Evolutionary conservation across 2,888 invertebrate species (phyloP), one percentile per base, ranked within the genome.

Genomic region (Drosophila conformis): DNA sequence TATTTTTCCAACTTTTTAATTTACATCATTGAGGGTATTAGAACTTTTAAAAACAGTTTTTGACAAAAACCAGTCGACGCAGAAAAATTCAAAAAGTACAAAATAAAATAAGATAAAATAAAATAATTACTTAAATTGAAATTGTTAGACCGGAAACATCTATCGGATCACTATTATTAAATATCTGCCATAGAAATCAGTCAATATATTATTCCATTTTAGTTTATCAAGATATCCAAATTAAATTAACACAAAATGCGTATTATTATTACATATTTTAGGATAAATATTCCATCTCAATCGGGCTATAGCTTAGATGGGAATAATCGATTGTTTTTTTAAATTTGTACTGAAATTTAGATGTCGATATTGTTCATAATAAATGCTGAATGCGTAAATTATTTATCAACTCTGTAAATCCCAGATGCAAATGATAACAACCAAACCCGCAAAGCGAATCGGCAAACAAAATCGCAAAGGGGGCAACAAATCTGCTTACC

Each of bases 401-500:
- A 31, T 18, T 18, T 3, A 25, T 31, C 11, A 21, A 15, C 29
- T 40, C 29, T 33, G 21, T 27, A 31, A 51, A 46, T 46, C 31
- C 11, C 31, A 25, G 10, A 27, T 38, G 25, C 3, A 60, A 51
- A 56, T 68, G n/a, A 18, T 13, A 21, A 42, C 36, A 52, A 52
- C 33, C 15, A 53, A 56, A 35, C 29, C 51, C 31, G 21, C 42
- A 31, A 70, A 51, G 15, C 10, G 49, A 64, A 51, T 53, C 21
- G 36, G 49, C 36, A 52, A 62, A 58, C n/a, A 59, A 62, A 46
- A 54, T 29, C 53, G 11, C 1, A 59, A 57, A 8, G 53, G 56
- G 58, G 18, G 49, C 38, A 29, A 58, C 33, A 76, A 79, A 82
- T 64, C 72, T 65, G 64, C 64, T 82, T 72, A 76, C n/a, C 42